Percentiles rank a stretch among this genome's conserved stretches.
phyloP scores from a whole-genome alignment of 2,797 vertebrate genomes.

The Syngnathus rostellatus region DNA sequence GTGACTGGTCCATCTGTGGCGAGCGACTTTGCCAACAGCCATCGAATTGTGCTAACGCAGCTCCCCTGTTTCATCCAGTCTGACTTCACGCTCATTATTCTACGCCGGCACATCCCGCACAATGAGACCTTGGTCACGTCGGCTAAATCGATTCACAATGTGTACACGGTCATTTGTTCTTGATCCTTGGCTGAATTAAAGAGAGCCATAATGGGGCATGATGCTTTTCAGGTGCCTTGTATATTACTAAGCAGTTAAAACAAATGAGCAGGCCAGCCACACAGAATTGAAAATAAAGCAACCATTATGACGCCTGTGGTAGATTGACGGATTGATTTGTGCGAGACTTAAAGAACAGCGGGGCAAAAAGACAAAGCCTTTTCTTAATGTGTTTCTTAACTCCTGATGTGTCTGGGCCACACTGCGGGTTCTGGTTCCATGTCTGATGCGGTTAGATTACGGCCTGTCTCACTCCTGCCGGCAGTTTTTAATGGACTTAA shows the following conservation, averaged over 20 bases:
- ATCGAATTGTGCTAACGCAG: conserved; percentile 53
- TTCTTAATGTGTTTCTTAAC: conserved; percentile 48
- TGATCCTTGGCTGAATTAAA: conserved; percentile 42
- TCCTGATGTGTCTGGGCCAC: conserved; percentile 44
- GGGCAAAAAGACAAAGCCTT: conserved; percentile 40
- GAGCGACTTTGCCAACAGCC: conserved; percentile 49
- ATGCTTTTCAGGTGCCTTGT: conserved; percentile 41
- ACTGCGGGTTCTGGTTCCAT: conserved; percentile 49
- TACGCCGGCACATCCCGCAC: conserved; percentile 28
- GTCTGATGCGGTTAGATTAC: conserved; percentile 58
- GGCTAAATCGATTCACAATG: conserved; percentile 48
- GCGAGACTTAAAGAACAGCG: conserved; percentile 27
- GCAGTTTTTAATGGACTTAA: conserved; percentile 64
- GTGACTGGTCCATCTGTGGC: conserved; percentile 61
- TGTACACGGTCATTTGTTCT: conserved; percentile 50
- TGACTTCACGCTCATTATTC: conserved; percentile 54
- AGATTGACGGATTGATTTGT: conserved; percentile 33
- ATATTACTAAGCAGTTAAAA: conserved; percentile 35
- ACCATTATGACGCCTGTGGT: conserved; percentile 14
- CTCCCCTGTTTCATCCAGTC: conserved; percentile 49
- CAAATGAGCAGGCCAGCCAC: conserved; percentile 25
- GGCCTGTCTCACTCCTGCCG: conserved; percentile 43
- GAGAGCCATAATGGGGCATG: conserved; percentile 28
- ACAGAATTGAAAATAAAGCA: conserved; percentile 32
- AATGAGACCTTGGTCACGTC: conserved; percentile 54